phyloP scores from a whole-genome alignment of 2,797 vertebrate species.

The Trematocara caparti region DNA sequence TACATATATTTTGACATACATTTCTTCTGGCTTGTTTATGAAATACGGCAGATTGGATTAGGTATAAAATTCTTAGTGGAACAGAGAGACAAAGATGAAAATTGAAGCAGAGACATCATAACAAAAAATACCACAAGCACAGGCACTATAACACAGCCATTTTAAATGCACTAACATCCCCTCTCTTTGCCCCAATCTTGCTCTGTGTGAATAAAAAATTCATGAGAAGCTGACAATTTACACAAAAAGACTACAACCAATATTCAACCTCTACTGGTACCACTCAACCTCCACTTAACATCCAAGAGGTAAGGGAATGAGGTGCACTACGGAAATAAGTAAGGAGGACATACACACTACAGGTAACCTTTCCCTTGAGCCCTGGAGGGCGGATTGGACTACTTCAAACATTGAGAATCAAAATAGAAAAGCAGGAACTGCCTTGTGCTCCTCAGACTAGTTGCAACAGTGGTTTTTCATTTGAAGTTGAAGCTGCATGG shows the following conservation, averaged over 20 bases:
- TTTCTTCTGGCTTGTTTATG: neutral
- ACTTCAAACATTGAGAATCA: conserved; percentile 14
- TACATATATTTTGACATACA: neutral
- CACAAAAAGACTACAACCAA: conserved; percentile 18
- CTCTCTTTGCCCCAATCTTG: neutral
- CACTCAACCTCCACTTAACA: conserved; percentile 12
- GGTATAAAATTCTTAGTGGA: neutral
- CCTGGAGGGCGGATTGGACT: neutral
- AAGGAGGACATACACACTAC: neutral
- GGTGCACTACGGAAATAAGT: conserved; percentile 4
- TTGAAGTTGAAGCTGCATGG: neutral
- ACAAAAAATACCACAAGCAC: conserved; percentile 6
- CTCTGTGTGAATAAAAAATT: conserved; percentile 20
- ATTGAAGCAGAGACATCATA: neutral
- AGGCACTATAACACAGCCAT: conserved; percentile 4
- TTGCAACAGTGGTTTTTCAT: neutral
- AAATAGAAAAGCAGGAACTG: neutral
- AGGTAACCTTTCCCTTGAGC: conserved; percentile 10
- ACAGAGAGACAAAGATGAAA: neutral
- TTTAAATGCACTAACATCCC: conserved; percentile 6
- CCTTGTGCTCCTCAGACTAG: neutral
- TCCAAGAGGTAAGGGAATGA: neutral
- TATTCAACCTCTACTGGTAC: conserved; percentile 6
- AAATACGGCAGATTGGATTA: conserved; percentile 12
- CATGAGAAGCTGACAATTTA: conserved; percentile 18